phyloP scores from a whole-genome alignment of 2,888 invertebrate species.

The Melinaea menophilus region DNA sequence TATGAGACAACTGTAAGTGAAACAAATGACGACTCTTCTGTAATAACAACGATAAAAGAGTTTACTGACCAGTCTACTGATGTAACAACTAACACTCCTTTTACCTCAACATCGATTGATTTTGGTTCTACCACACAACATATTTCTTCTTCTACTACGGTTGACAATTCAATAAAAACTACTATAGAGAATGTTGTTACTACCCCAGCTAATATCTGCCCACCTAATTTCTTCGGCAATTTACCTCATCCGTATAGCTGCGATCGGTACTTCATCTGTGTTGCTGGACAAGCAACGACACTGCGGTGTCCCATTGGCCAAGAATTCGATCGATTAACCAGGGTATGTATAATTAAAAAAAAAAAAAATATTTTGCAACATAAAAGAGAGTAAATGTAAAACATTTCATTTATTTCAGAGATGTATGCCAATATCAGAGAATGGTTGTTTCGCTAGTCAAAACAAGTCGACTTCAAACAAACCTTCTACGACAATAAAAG shows the following conservation, averaged over 20 bases:
- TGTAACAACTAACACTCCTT: too few relatives aligned
- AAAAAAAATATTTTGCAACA: too few relatives aligned
- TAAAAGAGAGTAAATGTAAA: not conserved
- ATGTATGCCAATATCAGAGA: constrained; percentile 21
- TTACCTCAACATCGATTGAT: too few relatives aligned
- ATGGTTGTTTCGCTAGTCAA: constrained; percentile 20
- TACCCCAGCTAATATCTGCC: constrained; percentile 33
- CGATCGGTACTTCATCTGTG: constrained; percentile 45
- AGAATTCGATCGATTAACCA: constrained; percentile 24
- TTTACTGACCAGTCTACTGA: not conserved
- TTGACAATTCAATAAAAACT: constrained; percentile 4
- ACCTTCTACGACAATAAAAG: not conserved
- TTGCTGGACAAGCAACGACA: constrained; percentile 38
- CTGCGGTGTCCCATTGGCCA: constrained; percentile 32
- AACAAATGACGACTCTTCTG: not conserved
- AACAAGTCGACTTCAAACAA: not conserved
- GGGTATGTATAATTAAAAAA: constrained; percentile 20
- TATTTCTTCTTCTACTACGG: too few relatives aligned
- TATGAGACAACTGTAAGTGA: too few relatives aligned
- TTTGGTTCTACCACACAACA: too few relatives aligned
- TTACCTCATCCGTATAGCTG: constrained; percentile 45
- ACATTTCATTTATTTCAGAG: constrained; percentile 17
- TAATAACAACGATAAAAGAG: not conserved
- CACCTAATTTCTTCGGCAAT: constrained; percentile 40
- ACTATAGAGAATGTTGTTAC: constrained; percentile 10